These are phyloP conservation scores for Apodemia zela DNA, from an alignment of 2,888 invertebrate genomes.

Conservation along the genomic window DNA sequence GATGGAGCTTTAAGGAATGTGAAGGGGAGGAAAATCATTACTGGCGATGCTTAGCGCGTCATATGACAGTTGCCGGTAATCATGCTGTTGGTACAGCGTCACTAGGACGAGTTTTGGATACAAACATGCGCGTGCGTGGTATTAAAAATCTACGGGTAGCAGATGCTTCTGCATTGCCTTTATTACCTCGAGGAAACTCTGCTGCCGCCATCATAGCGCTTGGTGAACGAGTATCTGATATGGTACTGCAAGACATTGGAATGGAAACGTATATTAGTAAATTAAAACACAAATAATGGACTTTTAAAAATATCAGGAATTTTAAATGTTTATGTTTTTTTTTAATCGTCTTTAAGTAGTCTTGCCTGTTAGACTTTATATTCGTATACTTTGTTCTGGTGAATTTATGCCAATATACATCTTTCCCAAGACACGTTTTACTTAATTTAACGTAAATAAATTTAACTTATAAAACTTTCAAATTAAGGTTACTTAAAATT, in stretches of 20 bases:
- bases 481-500: no score
- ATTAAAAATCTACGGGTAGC: slow-evolving; percentile 45
- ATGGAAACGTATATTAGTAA: background rate
- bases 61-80: slow-evolving; percentile 47
- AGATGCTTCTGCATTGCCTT: slow-evolving; percentile 47
- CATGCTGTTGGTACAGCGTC: slow-evolving; percentile 53
- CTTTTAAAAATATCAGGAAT: no score
- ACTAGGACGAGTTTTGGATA: slow-evolving; percentile 49
- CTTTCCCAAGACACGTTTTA: no score
- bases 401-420: no score
- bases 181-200: slow-evolving; percentile 47
- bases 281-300: background rate
- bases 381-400: no score
- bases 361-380: no score
- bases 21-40: background rate
- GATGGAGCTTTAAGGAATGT: slow-evolving; percentile 42
- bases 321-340: no score
- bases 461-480: no score
- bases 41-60: slow-evolving; percentile 45
- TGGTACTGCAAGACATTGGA: slow-evolving; percentile 36
- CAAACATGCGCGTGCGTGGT: slow-evolving; percentile 45
- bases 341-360: no score
- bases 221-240: slow-evolving; percentile 49
- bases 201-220: slow-evolving; percentile 51
- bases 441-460: no score